Percentiles rank a stretch among this genome's conserved stretches.
Conservation (phyloP, 2,113 vertebrate species). For the Aplodontia rufa region DNA sequence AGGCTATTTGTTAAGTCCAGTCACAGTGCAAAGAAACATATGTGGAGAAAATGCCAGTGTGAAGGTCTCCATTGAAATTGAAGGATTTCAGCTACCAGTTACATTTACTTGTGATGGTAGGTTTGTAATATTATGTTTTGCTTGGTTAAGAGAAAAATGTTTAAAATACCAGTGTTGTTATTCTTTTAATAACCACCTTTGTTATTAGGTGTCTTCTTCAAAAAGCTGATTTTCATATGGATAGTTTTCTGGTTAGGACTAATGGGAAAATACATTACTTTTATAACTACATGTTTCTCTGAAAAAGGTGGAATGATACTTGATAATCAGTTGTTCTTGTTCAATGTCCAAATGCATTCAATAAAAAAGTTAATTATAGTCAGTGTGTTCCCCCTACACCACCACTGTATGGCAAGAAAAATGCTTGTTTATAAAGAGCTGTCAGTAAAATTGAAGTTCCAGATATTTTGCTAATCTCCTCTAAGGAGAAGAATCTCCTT, state of each 20-base stretch:
- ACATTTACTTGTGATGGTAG: constrained; percentile 99
- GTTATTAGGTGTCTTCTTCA: constrained; percentile 10
- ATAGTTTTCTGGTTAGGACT: constrained; percentile 45
- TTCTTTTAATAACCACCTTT: constrained; percentile 14
- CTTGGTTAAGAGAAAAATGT: constrained; percentile 20
- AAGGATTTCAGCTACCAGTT: constrained; percentile 95
- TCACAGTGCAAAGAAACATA: constrained; percentile 90
- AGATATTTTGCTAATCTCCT: not conserved
- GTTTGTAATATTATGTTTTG: constrained; percentile 64
- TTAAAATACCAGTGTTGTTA: constrained; percentile 49
- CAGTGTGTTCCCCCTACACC: not conserved
- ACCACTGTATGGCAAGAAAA: constrained; percentile 39
- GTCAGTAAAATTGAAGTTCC: not conserved
- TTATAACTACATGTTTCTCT: constrained; percentile 7
- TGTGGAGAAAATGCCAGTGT: constrained; percentile 92
- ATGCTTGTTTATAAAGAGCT: constrained; percentile 39
- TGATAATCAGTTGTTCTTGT: constrained; percentile 48
- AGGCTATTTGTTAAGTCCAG: constrained; percentile 93
- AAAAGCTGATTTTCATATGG: not conserved
- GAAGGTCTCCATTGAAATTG: constrained; percentile 98
- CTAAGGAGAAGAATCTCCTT: constrained; percentile 24
- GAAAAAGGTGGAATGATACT: constrained; percentile 27
- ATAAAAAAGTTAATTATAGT: constrained; percentile 21
- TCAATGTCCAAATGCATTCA: not conserved
- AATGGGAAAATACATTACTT: constrained; percentile 28